phyloP scores from a whole-genome alignment of 2,888 invertebrate species.

The Tethea ocularis region DNA sequence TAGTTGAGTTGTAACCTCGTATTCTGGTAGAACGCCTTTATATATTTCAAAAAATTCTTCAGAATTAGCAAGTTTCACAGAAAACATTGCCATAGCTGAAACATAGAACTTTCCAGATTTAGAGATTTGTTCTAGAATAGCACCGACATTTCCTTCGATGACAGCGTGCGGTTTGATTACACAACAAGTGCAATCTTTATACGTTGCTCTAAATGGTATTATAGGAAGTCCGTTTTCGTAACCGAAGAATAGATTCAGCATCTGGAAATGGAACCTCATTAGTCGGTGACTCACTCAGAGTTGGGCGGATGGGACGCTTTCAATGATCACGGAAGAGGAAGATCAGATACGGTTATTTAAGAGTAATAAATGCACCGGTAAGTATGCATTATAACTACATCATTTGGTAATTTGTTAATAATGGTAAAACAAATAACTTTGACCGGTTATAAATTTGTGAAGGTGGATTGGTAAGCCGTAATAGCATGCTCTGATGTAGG shows the following conservation, averaged over 20 bases:
- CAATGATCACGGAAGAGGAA: too few relatives aligned
- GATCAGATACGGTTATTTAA: too few relatives aligned
- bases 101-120: conserved; percentile 88
- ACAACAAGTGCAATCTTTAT: conserved; percentile 88
- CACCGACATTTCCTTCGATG: conserved; percentile 88
- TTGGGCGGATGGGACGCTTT: too few relatives aligned
- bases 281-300: too few relatives aligned
- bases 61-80: conserved; percentile 90
- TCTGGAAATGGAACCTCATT: conserved; percentile 48
- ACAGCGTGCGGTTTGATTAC: conserved; percentile 96
- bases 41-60: conserved; percentile 97
- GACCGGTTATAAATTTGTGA: too few relatives aligned
- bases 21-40: conserved; percentile 92
- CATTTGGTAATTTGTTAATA: too few relatives aligned
- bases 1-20: conserved; percentile 76
- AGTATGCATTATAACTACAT: too few relatives aligned
- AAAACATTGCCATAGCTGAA: conserved; percentile 91
- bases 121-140: conserved; percentile 89
- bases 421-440: too few relatives aligned
- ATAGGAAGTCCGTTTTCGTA: conserved; percentile 55
- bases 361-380: too few relatives aligned
- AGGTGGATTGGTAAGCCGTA: too few relatives aligned
- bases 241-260: conserved; percentile 67
- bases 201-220: conserved; percentile 79
- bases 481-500: too few relatives aligned